These are phyloP conservation scores for Sebastes vulpes DNA, from an alignment of 2,797 vertebrate species.

Conservation along the genomic window DNA sequence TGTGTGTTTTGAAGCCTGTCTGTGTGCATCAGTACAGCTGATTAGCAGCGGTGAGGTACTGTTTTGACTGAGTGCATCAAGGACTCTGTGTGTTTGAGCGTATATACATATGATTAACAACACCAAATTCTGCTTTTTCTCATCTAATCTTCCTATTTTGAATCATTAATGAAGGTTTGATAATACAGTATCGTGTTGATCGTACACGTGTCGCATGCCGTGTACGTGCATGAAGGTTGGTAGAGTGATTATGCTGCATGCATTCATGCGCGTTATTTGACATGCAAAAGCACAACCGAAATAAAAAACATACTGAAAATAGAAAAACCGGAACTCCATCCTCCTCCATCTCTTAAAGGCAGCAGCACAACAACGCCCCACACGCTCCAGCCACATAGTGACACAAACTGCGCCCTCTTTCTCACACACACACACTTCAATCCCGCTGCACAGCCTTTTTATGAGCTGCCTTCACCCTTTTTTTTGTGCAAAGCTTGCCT, in stretches of 20 bases:
- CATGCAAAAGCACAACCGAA: neutral
- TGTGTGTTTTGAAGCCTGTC: slow-evolving; percentile 38
- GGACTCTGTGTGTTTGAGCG: neutral
- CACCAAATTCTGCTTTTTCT: neutral
- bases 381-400: neutral
- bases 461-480: slow-evolving; percentile 34
- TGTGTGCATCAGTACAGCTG: slow-evolving; percentile 55
- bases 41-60: slow-evolving; percentile 34
- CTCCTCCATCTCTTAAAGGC: slow-evolving; percentile 7
- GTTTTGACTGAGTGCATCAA: slow-evolving; percentile 40
- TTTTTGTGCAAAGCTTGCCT: slow-evolving; percentile 51
- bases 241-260: slow-evolving; percentile 29
- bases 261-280: neutral
- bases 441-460: slow-evolving; percentile 45
- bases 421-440: slow-evolving; percentile 24
- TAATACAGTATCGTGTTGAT: neutral
- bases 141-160: neutral
- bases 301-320: neutral
- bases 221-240: slow-evolving; percentile 21
- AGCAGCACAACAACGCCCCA: slow-evolving; percentile 1
- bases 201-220: slow-evolving; percentile 4
- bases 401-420: slow-evolving; percentile 18
- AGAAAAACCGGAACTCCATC: slow-evolving; percentile 3
- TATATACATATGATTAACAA: neutral
- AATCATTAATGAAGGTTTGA: neutral